Conservation (phyloP, 2,113 vertebrate species). For the Sarotherodon lohbergeri region DNA sequence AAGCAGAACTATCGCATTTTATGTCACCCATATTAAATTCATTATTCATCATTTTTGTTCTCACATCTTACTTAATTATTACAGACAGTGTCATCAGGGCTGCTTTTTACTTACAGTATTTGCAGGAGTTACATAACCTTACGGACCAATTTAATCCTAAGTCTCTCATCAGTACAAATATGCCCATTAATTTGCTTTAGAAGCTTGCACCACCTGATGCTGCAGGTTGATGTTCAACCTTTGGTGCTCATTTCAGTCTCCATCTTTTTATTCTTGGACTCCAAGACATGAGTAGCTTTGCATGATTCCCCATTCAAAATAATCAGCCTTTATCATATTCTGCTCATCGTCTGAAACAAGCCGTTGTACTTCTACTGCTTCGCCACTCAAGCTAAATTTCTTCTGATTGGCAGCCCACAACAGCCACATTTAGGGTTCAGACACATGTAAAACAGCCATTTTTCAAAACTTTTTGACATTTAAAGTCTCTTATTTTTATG, state of each 20-base stretch:
- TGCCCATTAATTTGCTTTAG: neutral
- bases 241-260: neutral
- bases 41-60: neutral
- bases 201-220: neutral
- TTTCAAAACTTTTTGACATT: neutral
- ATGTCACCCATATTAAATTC: neutral
- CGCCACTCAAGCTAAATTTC: fast-evolving
- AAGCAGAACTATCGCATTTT: neutral
- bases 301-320: neutral
- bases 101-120: neutral
- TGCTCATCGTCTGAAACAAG: neutral
- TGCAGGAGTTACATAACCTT: neutral
- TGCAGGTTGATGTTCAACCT: neutral
- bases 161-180: neutral
- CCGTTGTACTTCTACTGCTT: neutral
- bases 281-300: neutral
- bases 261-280: neutral
- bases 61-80: neutral
- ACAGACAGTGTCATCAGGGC: neutral
- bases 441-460: fast-evolving
- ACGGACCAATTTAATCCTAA: fast-evolving
- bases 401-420: neutral
- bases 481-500: neutral
- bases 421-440: neutral
- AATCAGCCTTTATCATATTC: neutral